Evolutionary conservation across 2,113 vertebrate species (phyloP).

Genomic region (Eurypyga helias): DNA sequence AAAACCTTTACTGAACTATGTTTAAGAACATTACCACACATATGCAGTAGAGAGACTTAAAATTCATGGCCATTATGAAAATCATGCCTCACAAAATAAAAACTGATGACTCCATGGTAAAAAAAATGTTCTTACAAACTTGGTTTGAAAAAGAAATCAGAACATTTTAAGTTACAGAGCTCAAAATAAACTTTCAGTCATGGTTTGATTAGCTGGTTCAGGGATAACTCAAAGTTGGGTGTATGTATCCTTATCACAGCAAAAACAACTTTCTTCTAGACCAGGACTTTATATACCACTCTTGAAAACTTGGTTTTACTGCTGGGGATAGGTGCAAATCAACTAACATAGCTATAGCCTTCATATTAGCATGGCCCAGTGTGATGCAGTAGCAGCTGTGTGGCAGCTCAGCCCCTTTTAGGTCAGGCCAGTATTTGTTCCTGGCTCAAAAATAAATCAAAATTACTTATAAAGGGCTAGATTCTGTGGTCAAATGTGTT

Average conservation of each 20-base stretch:
- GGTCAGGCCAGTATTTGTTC: background rate
- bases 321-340: background rate
- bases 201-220: background rate
- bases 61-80: slow-evolving; percentile 22
- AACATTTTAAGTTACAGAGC: background rate
- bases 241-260: background rate
- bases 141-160: slow-evolving; percentile 22
- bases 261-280: background rate
- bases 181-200: slow-evolving; percentile 18
- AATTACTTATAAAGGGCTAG: background rate
- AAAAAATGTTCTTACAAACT: background rate
- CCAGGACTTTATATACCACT: background rate
- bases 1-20: background rate
- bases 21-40: background rate
- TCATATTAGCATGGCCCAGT: background rate
- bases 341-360: background rate
- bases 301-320: background rate
- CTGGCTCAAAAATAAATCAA: background rate
- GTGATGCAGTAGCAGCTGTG: background rate
- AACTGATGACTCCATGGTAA: background rate
- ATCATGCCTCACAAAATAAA: background rate
- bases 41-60: background rate
- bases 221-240: background rate
- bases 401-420: background rate
- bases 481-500: background rate